Evolutionary conservation across 2,888 invertebrate genomes (phyloP), one percentile per base, ranked within the genome.

Genomic region (Ernsta delagoae): DNA sequence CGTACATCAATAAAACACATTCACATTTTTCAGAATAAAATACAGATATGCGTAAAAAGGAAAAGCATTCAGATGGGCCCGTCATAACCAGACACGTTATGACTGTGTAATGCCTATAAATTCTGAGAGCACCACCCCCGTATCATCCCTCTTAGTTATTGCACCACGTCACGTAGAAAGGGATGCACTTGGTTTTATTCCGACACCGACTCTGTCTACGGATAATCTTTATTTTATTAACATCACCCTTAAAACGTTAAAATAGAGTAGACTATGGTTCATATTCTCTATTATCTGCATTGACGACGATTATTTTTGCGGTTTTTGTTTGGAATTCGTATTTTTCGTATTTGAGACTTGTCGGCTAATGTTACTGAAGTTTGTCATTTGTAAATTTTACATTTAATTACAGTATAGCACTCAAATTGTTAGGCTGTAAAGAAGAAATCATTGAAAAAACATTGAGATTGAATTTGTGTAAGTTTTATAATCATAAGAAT

Each of bases 161-260:
- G 67, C 67, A 61, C 54, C 67, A 39, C 16, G 67, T 67, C 67
- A 67, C 67, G 67, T 67, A 60, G 60, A 16, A 4, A 66, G 60
- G 60, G 66, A 67, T 67, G 67, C 67, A 67, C 61, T 61, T 43
- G 34, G 61, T 12, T 61, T 67, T 61, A 67, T 56, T 54, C 53
- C 61, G 60, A 43, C 9, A 7, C 12, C 36, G n/a, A 24, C 56
- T 5, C 54, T 45, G 61, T 31, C 36, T 34, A 43, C 6, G 60
- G 60, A 67, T 67, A 56, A 67, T 67, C 61, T 67, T 67, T 67
- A 67, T 67, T 67, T 67, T 67, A 67, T 67, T 67, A 56, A 61
- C 61, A 67, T 7, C 41, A 54, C 45, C 61, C 53, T 53, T 36
- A 53, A 41, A 62, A 39, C 53, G 39, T 53, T 62, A 11, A 41